A percentile compares a stretch with the other conserved stretches of the same genome.
These are phyloP conservation scores for Ariopsis seemanni DNA, from an alignment of 2,113 vertebrate genomes.

Conservation along the genomic window DNA sequence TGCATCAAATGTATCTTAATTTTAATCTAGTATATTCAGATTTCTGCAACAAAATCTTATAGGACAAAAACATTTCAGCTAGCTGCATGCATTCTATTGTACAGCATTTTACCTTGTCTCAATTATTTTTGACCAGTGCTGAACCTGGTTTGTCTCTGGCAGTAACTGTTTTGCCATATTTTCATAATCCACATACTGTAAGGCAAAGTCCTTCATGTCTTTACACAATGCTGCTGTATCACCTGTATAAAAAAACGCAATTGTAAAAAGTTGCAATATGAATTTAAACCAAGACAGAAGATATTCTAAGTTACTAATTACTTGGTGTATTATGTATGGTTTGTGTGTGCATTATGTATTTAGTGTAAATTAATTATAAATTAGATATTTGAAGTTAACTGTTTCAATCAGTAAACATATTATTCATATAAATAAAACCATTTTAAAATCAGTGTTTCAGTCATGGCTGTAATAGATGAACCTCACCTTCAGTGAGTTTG, in stretches of 20 bases:
- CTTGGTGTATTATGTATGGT: not conserved
- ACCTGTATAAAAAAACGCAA: conserved; percentile 57
- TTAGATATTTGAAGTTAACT: not conserved
- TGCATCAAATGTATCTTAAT: not conserved
- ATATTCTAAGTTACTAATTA: not conserved
- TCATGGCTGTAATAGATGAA: not conserved
- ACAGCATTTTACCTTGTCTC: conserved; percentile 70
- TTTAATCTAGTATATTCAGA: not conserved
- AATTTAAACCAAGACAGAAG: not conserved
- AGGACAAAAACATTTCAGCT: not conserved
- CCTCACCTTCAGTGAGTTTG: conserved; percentile 77
- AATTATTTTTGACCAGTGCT: conserved; percentile 81
- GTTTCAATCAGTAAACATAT: not conserved
- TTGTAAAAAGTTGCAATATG: not conserved
- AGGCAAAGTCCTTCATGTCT: conserved; percentile 77
- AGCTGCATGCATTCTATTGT: not conserved
- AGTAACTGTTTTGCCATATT: conserved; percentile 77
- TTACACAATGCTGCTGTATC: conserved; percentile 74
- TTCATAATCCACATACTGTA: conserved; percentile 75
- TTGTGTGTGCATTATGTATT: not conserved
- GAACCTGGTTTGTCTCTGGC: conserved; percentile 75
- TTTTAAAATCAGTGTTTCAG: not conserved
- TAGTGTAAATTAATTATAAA: not conserved
- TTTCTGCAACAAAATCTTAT: not conserved
- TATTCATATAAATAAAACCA: not conserved